These are phyloP conservation scores for Solenopsis invicta DNA, from an alignment of 1,140 invertebrate genomes.

Conservation along the genomic window DNA sequence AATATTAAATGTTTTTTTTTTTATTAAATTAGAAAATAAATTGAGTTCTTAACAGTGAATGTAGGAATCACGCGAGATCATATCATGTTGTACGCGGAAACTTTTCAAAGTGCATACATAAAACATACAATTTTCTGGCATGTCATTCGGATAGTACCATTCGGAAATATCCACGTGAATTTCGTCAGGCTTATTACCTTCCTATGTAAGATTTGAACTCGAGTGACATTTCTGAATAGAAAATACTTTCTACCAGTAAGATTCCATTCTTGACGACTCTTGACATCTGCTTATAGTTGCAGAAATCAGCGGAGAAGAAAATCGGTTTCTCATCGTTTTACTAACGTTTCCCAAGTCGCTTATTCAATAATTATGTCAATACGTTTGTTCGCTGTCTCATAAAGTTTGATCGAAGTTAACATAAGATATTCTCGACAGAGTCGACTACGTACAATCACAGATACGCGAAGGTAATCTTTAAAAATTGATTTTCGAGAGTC, in stretches of 20 bases:
- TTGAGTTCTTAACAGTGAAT: not conserved
- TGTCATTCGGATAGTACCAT: not conserved
- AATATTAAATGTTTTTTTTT: not conserved
- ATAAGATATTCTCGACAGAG: constrained; percentile 1
- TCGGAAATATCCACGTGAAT: not conserved
- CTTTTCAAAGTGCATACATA: not conserved
- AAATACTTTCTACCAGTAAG: not conserved
- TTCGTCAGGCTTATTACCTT: not conserved
- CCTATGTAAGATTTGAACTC: not conserved
- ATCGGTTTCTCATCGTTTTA: not conserved
- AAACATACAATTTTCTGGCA: not conserved
- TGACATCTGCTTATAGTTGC: not conserved
- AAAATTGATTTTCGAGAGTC: not conserved
- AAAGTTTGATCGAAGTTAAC: not conserved
- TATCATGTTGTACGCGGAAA: not conserved
- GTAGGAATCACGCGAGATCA: not conserved
- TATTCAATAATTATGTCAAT: constrained; percentile 34
- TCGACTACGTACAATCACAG: not conserved
- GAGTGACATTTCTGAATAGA: not conserved
- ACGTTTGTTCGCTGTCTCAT: constrained; percentile 22
- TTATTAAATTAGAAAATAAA: constrained; percentile 37
- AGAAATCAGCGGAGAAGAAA: not conserved
- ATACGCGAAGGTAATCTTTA: not conserved
- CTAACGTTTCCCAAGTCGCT: not conserved
- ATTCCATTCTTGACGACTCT: not conserved